These are phyloP conservation scores for Marasmarcha lunaedactyla DNA, from an alignment of 2,888 invertebrate genomes.

Conservation along the genomic window DNA sequence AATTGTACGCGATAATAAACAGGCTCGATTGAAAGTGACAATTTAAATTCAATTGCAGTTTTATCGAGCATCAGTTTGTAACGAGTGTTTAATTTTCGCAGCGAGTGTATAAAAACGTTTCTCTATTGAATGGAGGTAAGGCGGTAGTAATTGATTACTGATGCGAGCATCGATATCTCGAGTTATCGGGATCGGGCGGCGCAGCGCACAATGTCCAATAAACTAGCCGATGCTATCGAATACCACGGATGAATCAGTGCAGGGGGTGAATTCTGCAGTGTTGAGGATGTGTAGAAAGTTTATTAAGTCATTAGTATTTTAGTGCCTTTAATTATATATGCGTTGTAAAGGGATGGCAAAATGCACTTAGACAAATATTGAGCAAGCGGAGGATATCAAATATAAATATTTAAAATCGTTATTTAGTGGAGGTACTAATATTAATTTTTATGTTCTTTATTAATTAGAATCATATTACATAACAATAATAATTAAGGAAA, in stretches of 20 bases:
- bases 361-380: no score
- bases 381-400: no score
- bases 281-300: no score
- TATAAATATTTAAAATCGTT: no score
- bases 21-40: slow-evolving; percentile 28
- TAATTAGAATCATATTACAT: no score
- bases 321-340: no score
- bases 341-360: no score
- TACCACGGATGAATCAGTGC: slow-evolving; percentile 59
- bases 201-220: slow-evolving; percentile 62
- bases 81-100: slow-evolving; percentile 53
- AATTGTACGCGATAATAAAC: slow-evolving; percentile 23
- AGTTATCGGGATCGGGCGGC: slow-evolving; percentile 44
- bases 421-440: no score
- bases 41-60: slow-evolving; percentile 33
- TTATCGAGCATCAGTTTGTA: slow-evolving; percentile 39
- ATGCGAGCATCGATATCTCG: slow-evolving; percentile 35
- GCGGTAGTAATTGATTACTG: slow-evolving; percentile 52
- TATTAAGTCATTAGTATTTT: no score
- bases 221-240: slow-evolving; percentile 57
- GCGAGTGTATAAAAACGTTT: slow-evolving; percentile 47
- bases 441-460: no score
- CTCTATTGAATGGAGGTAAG: slow-evolving; percentile 33
- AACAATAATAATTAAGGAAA: no score
- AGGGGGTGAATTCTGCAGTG: slow-evolving; percentile 11